Evolutionary conservation across 2,113 vertebrate genomes (phyloP), one percentile per base, ranked within the genome.

Genomic region (Gallinago media): DNA sequence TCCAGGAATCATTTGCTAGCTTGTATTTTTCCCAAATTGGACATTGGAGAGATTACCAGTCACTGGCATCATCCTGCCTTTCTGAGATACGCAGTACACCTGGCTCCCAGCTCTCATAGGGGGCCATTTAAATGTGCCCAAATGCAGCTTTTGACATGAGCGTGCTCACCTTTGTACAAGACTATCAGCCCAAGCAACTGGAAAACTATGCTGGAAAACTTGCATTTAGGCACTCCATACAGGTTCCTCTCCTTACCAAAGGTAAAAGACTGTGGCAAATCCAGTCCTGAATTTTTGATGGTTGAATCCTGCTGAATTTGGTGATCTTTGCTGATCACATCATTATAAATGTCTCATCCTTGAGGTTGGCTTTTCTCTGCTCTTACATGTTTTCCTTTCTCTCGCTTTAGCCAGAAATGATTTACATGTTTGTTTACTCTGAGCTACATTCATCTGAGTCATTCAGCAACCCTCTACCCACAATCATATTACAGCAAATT

Each of bases 391-490:
- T 92, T 85, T 52, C 22, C 55, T 25, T 59, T 55, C 79, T 70
- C 74, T 70, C n/a, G 85, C 82, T 75, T 74, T 68, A 82, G 82
- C 66, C 89, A 92, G 95, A 83, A 95, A 94, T 97, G 88, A 94
- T 97, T 93, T 97, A 94, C 94, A 96, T 94, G 87, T 96, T 97
- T 98, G 97, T 97, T 98, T 97, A 97, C 97, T 94, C 95, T 77
- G 80, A 97, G 84, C 86, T 93, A 94, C 93, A 96, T 96, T 95
- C 72, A 96, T 96, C 96, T 97, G 96, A 98, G 92, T 97, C 96
- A 97, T 88, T 95, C 86, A 96, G 90, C 96, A 97, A 76, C 88
- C 84, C 79, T 96, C 96, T 95, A 88, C 83, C 96, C 87, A 81
- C 88, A 95, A 93, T 82, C 85, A 78, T 4, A 96, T 96, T 85